Base-by-base conservation (phyloP, 2,797 vertebrate species). In the Esox lucius region DNA sequence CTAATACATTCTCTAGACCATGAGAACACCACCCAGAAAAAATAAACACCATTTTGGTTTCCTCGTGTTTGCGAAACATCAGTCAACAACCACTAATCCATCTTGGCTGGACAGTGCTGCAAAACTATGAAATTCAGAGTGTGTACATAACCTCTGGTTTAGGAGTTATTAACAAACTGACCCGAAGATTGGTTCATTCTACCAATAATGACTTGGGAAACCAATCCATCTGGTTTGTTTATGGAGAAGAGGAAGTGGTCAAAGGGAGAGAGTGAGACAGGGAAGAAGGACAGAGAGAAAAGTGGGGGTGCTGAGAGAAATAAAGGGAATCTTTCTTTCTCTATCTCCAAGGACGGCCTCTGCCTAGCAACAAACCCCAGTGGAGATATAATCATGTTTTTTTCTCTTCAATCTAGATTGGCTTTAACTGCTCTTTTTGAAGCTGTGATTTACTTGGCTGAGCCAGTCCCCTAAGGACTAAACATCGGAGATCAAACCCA, bases 291-390 rank as follows among this genome's bases (percentile, higher is more conserved):
- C 31, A 24, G 64, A 28, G 64, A 5, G 62, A 7, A 5, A 19
- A 53, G n/a, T n/a, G 17, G 19, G 8, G 49, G 49, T 17, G 51
- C n/a, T 8, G 7, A 64, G 62, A 28, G 62, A 31, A 64, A 15
- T 3, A 19, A 28, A 3, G 62, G 62, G 28, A 16, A 19, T 56
- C 26, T 22, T 59, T 15, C 5, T 16, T 59, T 59, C 56, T 59
- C 56, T 64, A 1, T 62, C 13, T 2, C 31, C 11, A 19, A 35
- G 64, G 5, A 28, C 16, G 64, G 26, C 26, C 33, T 66, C 64
- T 66, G 64, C 28, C 64, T 66, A 66, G 64, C 64, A 31, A 66
- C 64, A 9, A 12, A 64, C 9, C 62, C 24, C 22, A 66, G 64
- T 8, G 28, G 16, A 59, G 53, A 24, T 59, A 8, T 26, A 11